Conservation (phyloP, 2,888 invertebrate genomes). For the Megalurothrips usitatus region DNA sequence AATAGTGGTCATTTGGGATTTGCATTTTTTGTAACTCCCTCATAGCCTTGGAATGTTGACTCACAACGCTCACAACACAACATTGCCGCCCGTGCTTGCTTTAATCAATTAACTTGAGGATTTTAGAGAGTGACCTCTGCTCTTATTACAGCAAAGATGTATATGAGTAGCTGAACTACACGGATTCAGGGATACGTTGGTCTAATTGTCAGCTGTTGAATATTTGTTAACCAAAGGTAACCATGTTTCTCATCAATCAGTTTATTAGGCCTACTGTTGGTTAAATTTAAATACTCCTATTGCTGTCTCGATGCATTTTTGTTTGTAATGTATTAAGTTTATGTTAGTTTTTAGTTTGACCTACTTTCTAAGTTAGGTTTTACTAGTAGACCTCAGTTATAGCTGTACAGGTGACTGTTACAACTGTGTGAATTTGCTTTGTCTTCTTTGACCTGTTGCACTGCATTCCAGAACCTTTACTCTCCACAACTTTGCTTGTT, state of each 20-base stretch:
- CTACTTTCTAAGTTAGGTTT: not conserved
- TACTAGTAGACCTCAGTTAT: not conserved
- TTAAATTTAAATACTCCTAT: not conserved
- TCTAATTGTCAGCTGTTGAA: not conserved
- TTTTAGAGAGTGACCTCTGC: not conserved
- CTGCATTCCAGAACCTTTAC: not conserved
- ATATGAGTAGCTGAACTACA: not conserved
- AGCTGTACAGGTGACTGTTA: not conserved
- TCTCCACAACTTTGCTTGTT: not conserved
- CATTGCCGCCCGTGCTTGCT: not conserved
- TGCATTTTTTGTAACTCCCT: not conserved
- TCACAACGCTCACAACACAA: not conserved
- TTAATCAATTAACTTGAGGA: not conserved
- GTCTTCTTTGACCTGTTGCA: not conserved
- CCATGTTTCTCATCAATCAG: not conserved
- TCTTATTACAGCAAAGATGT: not conserved
- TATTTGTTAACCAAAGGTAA: not conserved
- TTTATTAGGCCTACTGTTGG: not conserved
- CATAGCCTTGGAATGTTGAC: constrained; percentile 18
- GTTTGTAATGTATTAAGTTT: too few relatives aligned
- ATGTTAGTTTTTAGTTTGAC: not conserved
- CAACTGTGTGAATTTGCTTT: not conserved
- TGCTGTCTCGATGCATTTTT: too few relatives aligned
- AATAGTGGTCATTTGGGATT: not conserved
- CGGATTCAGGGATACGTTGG: not conserved